phyloP scores from a whole-genome alignment of 2,797 vertebrate genomes.

The Kryptopterus vitreolus region DNA sequence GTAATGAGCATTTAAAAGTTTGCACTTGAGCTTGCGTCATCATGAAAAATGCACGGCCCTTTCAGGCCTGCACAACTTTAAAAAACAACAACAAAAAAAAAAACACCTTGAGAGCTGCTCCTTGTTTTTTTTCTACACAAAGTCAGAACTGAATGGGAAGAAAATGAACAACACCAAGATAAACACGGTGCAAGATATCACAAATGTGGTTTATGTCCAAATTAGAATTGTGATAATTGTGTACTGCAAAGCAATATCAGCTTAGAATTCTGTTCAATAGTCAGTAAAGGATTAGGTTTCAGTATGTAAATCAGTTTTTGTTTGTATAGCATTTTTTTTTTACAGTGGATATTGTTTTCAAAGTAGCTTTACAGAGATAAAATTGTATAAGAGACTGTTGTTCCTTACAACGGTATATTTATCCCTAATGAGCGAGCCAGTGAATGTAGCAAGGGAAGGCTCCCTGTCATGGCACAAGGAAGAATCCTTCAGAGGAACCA shows the following conservation, averaged over 20 bases:
- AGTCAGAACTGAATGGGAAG: background rate
- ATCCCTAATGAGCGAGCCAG: too few species aligned
- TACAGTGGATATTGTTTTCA: too few species aligned
- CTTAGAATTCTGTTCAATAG: too few species aligned
- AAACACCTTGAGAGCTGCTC: background rate
- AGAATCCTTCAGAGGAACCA: too few species aligned
- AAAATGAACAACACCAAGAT: background rate
- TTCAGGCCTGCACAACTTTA: background rate
- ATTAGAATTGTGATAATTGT: too few species aligned
- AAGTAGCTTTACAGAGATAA: too few species aligned
- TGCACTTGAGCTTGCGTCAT: background rate
- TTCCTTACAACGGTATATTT: too few species aligned
- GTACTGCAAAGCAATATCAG: too few species aligned
- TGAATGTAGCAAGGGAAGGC: too few species aligned
- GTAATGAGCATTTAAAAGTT: slow-evolving; percentile 6
- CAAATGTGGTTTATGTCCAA: background rate
- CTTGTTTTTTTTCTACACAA: background rate
- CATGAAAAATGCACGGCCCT: background rate
- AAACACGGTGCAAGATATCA: background rate
- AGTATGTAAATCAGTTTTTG: background rate
- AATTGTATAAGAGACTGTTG: too few species aligned
- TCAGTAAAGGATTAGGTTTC: background rate
- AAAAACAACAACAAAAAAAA: background rate
- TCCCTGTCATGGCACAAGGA: too few species aligned
- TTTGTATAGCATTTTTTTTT: too few species aligned